These are phyloP conservation scores for Cryptotis parvus DNA, from an alignment of 2,113 vertebrate genomes.

Conservation along the genomic window DNA sequence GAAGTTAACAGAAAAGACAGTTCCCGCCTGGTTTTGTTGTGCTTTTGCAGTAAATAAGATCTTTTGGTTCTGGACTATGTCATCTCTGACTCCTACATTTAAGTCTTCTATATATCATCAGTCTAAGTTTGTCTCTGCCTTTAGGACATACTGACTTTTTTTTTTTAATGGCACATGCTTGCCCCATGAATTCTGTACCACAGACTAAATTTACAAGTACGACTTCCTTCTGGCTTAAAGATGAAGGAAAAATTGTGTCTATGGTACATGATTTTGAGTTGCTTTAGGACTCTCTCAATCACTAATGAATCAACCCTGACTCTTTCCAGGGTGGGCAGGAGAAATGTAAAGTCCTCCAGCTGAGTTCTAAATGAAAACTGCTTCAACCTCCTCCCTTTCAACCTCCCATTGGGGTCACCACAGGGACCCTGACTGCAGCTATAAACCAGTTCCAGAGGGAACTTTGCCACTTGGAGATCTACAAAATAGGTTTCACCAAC, in stretches of 20 bases:
- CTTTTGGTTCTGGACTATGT: neutral
- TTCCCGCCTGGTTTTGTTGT: neutral
- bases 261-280: neutral
- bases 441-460: conserved; percentile 47
- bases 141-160: neutral
- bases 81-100: neutral
- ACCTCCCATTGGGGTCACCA: neutral
- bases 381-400: neutral
- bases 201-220: neutral
- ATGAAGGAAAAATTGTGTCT: neutral
- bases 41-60: neutral
- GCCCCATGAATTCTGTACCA: neutral
- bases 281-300: neutral
- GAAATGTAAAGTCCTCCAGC: neutral
- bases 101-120: neutral
- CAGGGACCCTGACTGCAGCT: conserved; percentile 19
- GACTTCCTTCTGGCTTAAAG: conserved; percentile 13
- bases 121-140: neutral
- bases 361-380: conserved; percentile 54
- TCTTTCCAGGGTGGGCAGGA: neutral
- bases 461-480: conserved; percentile 53
- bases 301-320: neutral
- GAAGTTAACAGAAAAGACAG: neutral
- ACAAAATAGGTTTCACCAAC: conserved; percentile 53
- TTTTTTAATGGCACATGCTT: neutral